These are phyloP conservation scores for Epinotia brunnichana DNA, from an alignment of 2,888 invertebrate species.

Conservation along the genomic window DNA sequence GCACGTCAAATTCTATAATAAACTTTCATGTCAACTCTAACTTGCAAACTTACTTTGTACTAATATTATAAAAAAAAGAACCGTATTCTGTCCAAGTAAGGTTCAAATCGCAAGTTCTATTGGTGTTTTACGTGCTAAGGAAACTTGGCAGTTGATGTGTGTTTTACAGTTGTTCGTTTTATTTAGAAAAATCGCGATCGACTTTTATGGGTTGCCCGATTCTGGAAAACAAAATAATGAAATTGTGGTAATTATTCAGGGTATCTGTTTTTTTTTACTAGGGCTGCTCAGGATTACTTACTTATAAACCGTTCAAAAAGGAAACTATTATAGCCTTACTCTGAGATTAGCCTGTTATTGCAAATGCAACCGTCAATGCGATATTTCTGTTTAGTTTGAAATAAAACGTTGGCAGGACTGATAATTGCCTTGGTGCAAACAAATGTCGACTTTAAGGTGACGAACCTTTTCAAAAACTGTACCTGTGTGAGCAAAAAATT, in stretches of 20 bases:
- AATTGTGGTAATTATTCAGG: neutral
- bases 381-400: too few species aligned
- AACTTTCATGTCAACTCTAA: conserved; percentile 30
- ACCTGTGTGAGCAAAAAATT: too few species aligned
- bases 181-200: conserved; percentile 4
- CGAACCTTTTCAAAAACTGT: too few species aligned
- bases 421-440: too few species aligned
- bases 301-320: too few species aligned
- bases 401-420: too few species aligned
- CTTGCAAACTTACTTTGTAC: conserved; percentile 9
- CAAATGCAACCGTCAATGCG: too few species aligned
- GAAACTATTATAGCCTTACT: too few species aligned
- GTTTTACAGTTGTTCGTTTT: conserved; percentile 25
- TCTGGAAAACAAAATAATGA: conserved; percentile 5
- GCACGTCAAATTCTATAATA: conserved; percentile 33
- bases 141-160: conserved; percentile 14
- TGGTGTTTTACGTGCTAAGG: conserved; percentile 1
- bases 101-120: neutral
- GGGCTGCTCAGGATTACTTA: too few species aligned
- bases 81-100: neutral
- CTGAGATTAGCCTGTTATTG: too few species aligned
- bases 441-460: too few species aligned
- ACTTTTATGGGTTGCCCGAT: neutral
- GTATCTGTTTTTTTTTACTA: neutral
- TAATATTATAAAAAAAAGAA: neutral